phyloP scores from a whole-genome alignment of 2,113 vertebrate genomes.

The Tetrao urogallus region DNA sequence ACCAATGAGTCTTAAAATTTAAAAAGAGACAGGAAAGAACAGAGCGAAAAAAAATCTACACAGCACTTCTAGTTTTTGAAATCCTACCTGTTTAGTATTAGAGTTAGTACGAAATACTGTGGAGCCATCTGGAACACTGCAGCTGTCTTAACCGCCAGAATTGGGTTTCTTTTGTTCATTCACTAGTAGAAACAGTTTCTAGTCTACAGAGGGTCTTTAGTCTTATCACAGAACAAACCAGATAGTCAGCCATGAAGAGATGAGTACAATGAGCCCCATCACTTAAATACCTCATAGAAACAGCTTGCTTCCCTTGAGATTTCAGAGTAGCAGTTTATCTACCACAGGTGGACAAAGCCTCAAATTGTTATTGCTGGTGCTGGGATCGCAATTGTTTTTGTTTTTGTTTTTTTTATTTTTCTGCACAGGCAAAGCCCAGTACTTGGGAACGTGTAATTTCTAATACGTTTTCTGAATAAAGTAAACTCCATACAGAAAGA shows the following conservation, averaged over 20 bases:
- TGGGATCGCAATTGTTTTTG: not conserved
- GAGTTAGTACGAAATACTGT: slow-evolving; percentile 32
- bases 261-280: not conserved
- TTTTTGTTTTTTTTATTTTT: not conserved
- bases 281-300: slow-evolving; percentile 7
- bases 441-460: not conserved
- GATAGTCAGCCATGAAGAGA: slow-evolving; percentile 26
- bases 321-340: not conserved
- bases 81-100: slow-evolving; percentile 38
- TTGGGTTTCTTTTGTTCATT: slow-evolving; percentile 53
- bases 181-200: slow-evolving; percentile 26
- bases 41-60: not conserved
- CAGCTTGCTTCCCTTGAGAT: not conserved
- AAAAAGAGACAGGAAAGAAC: not conserved
- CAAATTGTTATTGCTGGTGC: not conserved
- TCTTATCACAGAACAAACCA: slow-evolving; percentile 61
- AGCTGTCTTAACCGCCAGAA: slow-evolving; percentile 36
- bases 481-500: not conserved
- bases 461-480: not conserved
- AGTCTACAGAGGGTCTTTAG: slow-evolving; percentile 31
- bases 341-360: not conserved
- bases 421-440: not conserved
- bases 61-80: not conserved
- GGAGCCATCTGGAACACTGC: slow-evolving; percentile 45
- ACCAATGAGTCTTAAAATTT: not conserved